Evolutionary conservation across 2,797 vertebrate genomes (phyloP).

Genomic region (Halcyon smyrnensis): DNA sequence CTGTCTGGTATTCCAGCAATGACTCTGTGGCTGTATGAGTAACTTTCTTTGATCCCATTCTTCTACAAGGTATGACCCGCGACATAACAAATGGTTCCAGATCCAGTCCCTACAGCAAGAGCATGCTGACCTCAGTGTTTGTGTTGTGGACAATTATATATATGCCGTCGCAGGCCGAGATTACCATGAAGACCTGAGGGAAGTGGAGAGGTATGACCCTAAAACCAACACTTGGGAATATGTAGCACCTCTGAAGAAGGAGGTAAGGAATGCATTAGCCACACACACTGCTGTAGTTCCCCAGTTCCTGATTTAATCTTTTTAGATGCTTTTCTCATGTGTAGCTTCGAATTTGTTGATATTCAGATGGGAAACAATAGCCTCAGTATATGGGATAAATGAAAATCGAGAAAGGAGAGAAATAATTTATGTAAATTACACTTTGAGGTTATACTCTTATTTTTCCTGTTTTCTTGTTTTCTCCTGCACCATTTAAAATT

Average conservation of each 20-base stretch:
- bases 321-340: not conserved
- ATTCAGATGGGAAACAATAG: not conserved
- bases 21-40: not conserved
- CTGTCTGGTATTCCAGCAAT: constrained; percentile 23
- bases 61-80: constrained; percentile 90
- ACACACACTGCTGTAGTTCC: not conserved
- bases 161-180: constrained; percentile 95
- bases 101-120: constrained; percentile 92
- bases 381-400: not conserved
- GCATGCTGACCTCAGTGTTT: constrained; percentile 94
- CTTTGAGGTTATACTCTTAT: not conserved
- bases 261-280: constrained; percentile 81
- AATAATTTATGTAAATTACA: not conserved
- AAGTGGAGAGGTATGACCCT: constrained; percentile 94
- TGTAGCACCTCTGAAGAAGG: constrained; percentile 87
- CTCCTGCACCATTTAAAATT: not conserved
- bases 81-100: constrained; percentile 94
- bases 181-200: constrained; percentile 90
- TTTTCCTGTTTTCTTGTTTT: not conserved
- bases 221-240: constrained; percentile 91
- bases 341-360: not conserved
- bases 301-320: not conserved
- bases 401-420: not conserved
- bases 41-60: constrained; percentile 11
- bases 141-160: constrained; percentile 86